Evolutionary conservation across 1,140 invertebrate species (phyloP), one percentile per base, ranked within the genome.

Genomic region (Lepidotrigona ventralis): DNA sequence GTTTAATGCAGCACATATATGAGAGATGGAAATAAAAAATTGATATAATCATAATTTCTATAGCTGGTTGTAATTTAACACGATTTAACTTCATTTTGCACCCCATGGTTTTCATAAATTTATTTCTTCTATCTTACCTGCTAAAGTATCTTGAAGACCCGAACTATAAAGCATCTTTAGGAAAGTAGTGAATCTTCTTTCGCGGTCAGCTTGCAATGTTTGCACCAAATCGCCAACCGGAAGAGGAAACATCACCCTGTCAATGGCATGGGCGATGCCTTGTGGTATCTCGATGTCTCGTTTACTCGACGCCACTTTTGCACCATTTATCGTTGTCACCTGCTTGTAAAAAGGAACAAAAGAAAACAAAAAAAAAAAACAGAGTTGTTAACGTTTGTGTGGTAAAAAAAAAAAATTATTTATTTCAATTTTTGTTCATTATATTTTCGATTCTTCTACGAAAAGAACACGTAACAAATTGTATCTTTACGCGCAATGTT

Each of bases 181-280:
- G 94, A 98, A 97, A 78, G 95, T 96, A 15, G 96, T 96, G 92
- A 98, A 98, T 84, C 97, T 94, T 73, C 96, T 95, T 89, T 98
- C 97, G 46, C 97, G 94, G 93, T 98, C 97, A 2, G 97, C 96
- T 90, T 97, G 96, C 56, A 98, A 93, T 0, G 97, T 98, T 91
- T 97, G 97, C 21, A 97, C 95, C 58, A 98, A 93, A 94, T 98
- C 97, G 29, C 97, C 97, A 23, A 97, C 97, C 0, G 97, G 97
- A 81, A 98, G 94, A 6, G 97, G 97, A 93, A 98, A 98, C 96
- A 98, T 97, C 0, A 98, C 97, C 83, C 97, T 95, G 92, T 98
- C 97, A 1, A 98, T 95, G 0, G 97, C 96, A 91, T 98, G 98
- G 0, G 98, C 97, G 68, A 98, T 95, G 51, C 98, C 97, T 95